These are phyloP conservation scores for Varanus salvator DNA, from an alignment of 2,113 vertebrate species.

Conservation along the genomic window DNA sequence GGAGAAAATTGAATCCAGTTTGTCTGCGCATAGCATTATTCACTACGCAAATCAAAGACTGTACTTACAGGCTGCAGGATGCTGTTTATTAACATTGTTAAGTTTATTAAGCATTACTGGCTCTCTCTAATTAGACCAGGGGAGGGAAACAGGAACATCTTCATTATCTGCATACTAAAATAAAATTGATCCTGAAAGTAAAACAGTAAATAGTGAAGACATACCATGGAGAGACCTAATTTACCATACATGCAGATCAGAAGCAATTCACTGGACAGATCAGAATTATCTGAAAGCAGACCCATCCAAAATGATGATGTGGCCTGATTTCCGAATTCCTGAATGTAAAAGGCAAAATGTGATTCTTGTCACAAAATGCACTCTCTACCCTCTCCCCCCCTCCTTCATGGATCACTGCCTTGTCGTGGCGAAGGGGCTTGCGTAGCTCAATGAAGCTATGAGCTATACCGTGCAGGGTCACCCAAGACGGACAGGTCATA, in stretches of 20 bases:
- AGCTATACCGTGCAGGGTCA: no score
- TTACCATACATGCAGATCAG: not conserved
- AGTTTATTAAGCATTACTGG: not conserved
- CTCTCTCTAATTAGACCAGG: not conserved
- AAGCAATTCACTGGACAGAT: not conserved
- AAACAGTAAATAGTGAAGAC: conserved; percentile 4
- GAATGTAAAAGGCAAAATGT: not conserved
- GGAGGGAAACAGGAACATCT: not conserved
- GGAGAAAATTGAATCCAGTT: conserved; percentile 10
- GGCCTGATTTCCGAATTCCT: not conserved
- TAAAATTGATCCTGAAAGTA: not conserved
- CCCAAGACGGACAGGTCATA: no score
- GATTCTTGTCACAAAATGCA: not conserved
- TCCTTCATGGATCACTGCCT: no score
- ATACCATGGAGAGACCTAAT: not conserved
- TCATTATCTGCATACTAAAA: not conserved
- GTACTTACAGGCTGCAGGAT: not conserved
- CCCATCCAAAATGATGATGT: not conserved
- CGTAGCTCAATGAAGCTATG: no score
- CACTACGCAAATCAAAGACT: not conserved
- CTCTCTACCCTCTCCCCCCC: no score
- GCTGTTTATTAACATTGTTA: not conserved
- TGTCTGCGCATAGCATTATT: not conserved
- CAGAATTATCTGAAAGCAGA: not conserved
- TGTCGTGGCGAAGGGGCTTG: no score